These are phyloP conservation scores for Oryzias javanicus DNA, from an alignment of 2,113 vertebrate species.

Conservation along the genomic window DNA sequence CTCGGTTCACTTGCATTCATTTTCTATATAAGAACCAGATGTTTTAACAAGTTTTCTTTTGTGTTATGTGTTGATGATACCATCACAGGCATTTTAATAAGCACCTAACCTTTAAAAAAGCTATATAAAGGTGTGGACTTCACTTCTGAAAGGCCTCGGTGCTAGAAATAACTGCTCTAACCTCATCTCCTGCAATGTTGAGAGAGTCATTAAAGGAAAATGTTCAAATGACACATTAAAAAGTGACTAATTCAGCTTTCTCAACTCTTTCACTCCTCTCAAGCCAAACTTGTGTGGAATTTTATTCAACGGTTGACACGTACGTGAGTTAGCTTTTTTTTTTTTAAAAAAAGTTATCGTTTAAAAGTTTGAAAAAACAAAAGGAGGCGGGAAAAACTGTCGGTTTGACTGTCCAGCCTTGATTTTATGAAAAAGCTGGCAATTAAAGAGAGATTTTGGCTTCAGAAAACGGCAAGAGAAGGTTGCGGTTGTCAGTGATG, in stretches of 20 bases:
- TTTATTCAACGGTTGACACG: too few relatives aligned
- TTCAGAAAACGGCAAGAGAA: slow-evolving; percentile 43
- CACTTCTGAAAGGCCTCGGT: neutral
- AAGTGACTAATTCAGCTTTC: neutral
- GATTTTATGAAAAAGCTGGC: slow-evolving; percentile 18
- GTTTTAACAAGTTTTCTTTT: neutral
- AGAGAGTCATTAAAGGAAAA: neutral
- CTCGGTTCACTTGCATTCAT: neutral
- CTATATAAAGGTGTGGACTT: neutral
- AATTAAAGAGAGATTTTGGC: slow-evolving; percentile 24
- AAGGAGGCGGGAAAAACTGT: neutral
- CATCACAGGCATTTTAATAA: neutral
- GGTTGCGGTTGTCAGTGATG: slow-evolving; percentile 55
- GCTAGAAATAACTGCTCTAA: neutral
- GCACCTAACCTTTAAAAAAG: neutral
- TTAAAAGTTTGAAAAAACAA: neutral
- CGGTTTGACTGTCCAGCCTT: neutral
- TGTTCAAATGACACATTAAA: neutral
- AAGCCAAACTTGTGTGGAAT: too few relatives aligned
- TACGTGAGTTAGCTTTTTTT: too few relatives aligned
- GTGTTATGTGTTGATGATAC: neutral
- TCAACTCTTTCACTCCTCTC: too few relatives aligned
- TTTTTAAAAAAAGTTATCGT: too few relatives aligned
- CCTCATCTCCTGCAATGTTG: neutral
- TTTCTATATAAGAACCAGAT: neutral